Evolutionary conservation across 2,888 invertebrate species (phyloP), one percentile per base, ranked within the genome.

Genomic region (Thecophora atra): DNA sequence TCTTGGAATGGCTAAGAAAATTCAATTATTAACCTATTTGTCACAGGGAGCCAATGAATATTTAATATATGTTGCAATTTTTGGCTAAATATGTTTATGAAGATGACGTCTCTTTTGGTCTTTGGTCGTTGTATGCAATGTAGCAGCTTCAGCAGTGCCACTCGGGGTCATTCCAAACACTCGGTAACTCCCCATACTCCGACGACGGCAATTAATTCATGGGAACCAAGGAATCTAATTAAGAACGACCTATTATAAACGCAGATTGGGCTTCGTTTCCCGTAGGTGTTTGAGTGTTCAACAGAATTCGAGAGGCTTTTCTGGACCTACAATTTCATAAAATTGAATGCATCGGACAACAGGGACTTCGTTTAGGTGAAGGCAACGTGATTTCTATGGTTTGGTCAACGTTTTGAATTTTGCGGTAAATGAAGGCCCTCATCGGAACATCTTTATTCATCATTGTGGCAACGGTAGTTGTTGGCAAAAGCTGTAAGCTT

Each of bases 141-240:
- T 54, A 13, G 21, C 21, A 4, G n/a, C 21, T n/a, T n/a, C 19
- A 21, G 21, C 54, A 21, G n/a, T n/a, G 21, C 21, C 19, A 54
- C 1, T 6, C 37, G 37, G 37, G 11, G 37, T 37, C 37, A 37
- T 37, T 37, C 37, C 37, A n/a, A n/a, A n/a, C n/a, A n/a, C n/a
- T n/a, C n/a, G n/a, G 37, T 37, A 2, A 5, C 5, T 15, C 26
- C 11, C 17, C 26, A 21, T 11, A 4, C 58, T 28, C 28, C 58
- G 26, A 3, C 26, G 26, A 47, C 13, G 21, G 5, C 64, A 44
- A 64, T 64, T 47, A 47, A 64, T 64, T 47, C 44, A 44, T 47
- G 64, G 19, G 47, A 44, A 64, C 24, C 64, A 64, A 24, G 64
- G 26, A 64, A 64, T 64, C 64, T 26, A 64, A 64, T 64, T 64